Evolutionary conservation across 2,888 invertebrate genomes (phyloP).

Genomic region (Acanthosepion lycidas): DNA sequence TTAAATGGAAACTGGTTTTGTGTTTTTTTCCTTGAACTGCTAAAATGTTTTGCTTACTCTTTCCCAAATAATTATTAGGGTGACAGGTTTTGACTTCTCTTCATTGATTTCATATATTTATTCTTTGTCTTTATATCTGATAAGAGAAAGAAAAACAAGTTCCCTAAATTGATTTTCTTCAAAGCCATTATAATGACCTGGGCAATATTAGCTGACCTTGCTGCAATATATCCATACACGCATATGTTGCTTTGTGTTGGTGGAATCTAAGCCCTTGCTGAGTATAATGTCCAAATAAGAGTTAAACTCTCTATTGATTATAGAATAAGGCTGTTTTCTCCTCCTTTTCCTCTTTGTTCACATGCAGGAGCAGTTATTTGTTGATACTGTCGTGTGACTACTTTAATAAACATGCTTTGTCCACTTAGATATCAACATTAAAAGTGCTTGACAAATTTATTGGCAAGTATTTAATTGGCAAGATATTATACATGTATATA

Average conservation of each 20-base stretch:
- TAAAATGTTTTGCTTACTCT: too few relatives aligned
- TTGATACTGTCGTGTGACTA: not conserved
- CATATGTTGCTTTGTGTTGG: not conserved
- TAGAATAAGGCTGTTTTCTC: not conserved
- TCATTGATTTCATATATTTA: too few relatives aligned
- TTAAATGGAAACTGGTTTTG: too few relatives aligned
- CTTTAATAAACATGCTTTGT: not conserved
- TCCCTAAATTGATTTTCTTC: too few relatives aligned
- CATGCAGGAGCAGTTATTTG: not conserved
- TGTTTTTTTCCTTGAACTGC: too few relatives aligned
- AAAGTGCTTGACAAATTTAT: slow-evolving; percentile 24
- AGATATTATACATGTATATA: not conserved
- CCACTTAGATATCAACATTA: not conserved
- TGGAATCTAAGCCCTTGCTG: not conserved
- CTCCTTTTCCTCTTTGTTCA: not conserved
- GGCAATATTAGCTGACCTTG: not conserved
- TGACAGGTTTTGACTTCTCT: too few relatives aligned
- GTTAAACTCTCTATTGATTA: not conserved
- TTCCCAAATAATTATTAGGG: too few relatives aligned
- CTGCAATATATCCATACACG: not conserved
- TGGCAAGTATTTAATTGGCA: slow-evolving; percentile 11
- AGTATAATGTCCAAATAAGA: not conserved
- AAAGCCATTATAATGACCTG: too few relatives aligned
- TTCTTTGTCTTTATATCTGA: too few relatives aligned
- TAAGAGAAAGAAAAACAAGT: too few relatives aligned